Conservation (phyloP, 2,797 vertebrate genomes). For the Onychomys leucogaster region DNA sequence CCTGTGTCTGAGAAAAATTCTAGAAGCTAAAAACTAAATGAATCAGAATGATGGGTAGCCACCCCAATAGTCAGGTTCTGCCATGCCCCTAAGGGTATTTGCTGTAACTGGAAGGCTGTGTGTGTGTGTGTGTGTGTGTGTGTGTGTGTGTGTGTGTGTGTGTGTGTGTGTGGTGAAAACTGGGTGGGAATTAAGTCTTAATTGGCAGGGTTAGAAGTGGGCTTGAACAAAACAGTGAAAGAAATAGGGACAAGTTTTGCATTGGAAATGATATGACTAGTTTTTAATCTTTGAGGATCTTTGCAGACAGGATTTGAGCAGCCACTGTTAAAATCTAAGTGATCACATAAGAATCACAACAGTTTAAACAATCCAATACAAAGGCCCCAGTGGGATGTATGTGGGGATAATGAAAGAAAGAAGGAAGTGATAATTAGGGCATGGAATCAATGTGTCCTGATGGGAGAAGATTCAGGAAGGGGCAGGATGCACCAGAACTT, state of each 20-base stretch:
- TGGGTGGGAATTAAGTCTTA: neutral
- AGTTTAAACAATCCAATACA: neutral
- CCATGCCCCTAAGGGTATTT: neutral
- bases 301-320: neutral
- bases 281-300: conserved; percentile 30
- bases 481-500: neutral
- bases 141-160: too few species aligned
- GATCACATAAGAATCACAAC: neutral
- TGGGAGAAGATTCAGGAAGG: neutral
- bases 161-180: neutral
- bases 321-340: neutral
- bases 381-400: neutral
- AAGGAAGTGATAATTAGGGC: neutral
- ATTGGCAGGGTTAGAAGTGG: neutral
- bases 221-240: neutral
- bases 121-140: too few species aligned
- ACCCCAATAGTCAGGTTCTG: neutral
- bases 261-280: neutral
- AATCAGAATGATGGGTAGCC: neutral
- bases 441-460: neutral
- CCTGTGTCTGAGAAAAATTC: neutral
- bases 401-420: neutral
- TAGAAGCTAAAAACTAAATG: too few species aligned
- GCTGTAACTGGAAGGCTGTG: neutral
- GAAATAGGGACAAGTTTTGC: neutral